Percentiles rank a stretch among this genome's conserved stretches.
These are phyloP conservation scores for Pycnonotus jocosus DNA, from an alignment of 2,113 vertebrate species.

Conservation along the genomic window DNA sequence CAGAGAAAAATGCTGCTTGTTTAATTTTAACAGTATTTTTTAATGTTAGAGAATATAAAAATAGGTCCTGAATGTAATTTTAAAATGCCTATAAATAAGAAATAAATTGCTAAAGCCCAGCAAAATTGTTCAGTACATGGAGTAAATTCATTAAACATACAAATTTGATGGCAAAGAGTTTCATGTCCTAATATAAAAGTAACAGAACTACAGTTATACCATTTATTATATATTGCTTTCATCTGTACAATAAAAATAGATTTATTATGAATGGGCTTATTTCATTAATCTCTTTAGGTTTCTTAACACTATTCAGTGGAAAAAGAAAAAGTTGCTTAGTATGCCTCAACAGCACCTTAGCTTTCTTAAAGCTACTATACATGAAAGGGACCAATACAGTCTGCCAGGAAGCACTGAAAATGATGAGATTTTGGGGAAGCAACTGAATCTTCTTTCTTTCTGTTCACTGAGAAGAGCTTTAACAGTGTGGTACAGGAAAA, in stretches of 20 bases:
- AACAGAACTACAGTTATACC: neutral
- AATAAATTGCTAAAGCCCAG: constrained; percentile 52
- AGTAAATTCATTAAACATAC: constrained; percentile 27
- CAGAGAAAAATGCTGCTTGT: constrained; percentile 64
- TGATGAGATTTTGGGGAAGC: neutral
- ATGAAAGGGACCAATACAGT: neutral
- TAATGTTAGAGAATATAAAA: constrained; percentile 49
- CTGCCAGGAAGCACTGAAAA: neutral
- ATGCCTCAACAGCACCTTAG: neutral
- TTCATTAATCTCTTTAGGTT: neutral
- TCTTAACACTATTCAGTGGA: neutral
- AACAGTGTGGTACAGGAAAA: neutral
- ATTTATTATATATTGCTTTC: neutral
- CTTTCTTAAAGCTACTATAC: neutral
- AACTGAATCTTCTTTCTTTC: neutral
- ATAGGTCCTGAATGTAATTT: constrained; percentile 23
- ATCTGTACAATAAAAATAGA: neutral
- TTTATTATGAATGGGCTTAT: neutral
- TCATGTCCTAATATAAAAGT: constrained; percentile 24
- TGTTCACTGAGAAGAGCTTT: neutral
- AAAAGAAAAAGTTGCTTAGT: neutral
- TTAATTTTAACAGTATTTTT: constrained; percentile 73
- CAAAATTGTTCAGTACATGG: neutral
- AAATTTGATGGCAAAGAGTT: neutral
- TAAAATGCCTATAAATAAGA: constrained; percentile 55